A percentile compares a stretch with the other conserved stretches of the same genome.
Conservation (phyloP, 2,888 invertebrate genomes). For the Panzeria rudis region DNA sequence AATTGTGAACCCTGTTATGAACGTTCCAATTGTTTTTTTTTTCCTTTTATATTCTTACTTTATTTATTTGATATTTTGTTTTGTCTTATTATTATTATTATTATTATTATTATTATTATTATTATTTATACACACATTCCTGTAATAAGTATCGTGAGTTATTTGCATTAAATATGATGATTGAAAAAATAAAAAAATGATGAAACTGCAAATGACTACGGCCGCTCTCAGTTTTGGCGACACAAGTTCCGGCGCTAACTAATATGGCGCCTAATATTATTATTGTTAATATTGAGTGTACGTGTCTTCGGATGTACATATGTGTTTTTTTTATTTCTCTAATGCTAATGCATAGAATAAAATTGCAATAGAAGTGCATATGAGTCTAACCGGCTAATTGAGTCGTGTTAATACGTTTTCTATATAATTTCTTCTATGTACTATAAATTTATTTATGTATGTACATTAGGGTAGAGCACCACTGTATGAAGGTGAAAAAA, state of each 20-base stretch:
- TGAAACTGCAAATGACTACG: constrained; percentile 55
- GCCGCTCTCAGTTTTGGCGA: constrained; percentile 59
- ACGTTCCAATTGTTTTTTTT: not conserved
- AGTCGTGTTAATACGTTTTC: constrained; percentile 50
- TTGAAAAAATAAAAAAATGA: constrained; percentile 52
- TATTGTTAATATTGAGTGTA: constrained; percentile 24
- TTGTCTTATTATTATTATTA: constrained; percentile 13
- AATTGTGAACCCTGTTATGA: not conserved
- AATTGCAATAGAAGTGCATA: constrained; percentile 8
- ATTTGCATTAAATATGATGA: constrained; percentile 51
- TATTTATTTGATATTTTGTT: not conserved
- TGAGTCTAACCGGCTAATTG: constrained; percentile 51
- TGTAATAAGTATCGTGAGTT: constrained; percentile 40
- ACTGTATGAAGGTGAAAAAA: too few species aligned
- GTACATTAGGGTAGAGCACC: too few species aligned
- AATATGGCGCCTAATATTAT: constrained; percentile 67
- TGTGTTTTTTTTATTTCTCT: not conserved
- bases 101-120: too few species aligned
- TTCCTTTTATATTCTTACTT: not conserved
- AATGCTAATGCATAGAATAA: constrained; percentile 17
- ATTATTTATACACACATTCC: constrained; percentile 21
- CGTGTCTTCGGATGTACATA: not conserved
- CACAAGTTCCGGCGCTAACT: constrained; percentile 68
- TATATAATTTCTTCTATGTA: constrained; percentile 26
- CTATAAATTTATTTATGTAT: too few species aligned